A percentile compares a stretch with the other conserved stretches of the same genome.
Conservation (phyloP, 2,797 vertebrate genomes). For the Macroramphosus scolopax region DNA sequence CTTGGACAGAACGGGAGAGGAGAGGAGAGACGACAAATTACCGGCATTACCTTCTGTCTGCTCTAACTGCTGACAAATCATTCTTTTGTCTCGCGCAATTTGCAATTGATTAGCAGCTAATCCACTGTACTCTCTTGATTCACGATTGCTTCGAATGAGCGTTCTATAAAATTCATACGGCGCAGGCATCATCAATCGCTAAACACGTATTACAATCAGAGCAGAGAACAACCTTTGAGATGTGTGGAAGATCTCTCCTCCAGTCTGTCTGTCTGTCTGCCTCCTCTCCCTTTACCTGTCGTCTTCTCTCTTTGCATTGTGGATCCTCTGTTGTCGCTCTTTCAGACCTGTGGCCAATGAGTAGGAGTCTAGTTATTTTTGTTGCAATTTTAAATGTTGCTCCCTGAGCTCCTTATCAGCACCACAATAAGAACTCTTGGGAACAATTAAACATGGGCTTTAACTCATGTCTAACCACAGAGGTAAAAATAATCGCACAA, state of each 20-base stretch:
- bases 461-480: constrained; percentile 83
- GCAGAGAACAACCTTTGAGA: constrained; percentile 10
- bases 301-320: constrained; percentile 18
- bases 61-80: constrained; percentile 43
- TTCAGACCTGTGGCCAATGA: constrained; percentile 66
- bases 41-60: constrained; percentile 28
- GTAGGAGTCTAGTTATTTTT: constrained; percentile 83
- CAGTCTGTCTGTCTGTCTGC: constrained; percentile 8
- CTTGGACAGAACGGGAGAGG: constrained; percentile 36
- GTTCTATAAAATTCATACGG: constrained; percentile 30
- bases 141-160: constrained; percentile 17
- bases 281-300: too few species aligned
- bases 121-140: constrained; percentile 19
- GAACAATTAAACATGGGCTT: constrained; percentile 90
- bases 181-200: constrained; percentile 18
- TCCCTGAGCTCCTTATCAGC: constrained; percentile 93
- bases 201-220: constrained; percentile 25
- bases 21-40: constrained; percentile 56
- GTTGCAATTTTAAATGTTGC: constrained; percentile 84
- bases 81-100: not conserved
- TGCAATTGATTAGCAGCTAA: constrained; percentile 35
- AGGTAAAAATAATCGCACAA: constrained; percentile 80
- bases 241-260: constrained; percentile 11
- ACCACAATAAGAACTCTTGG: constrained; percentile 89
- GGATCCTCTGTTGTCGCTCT: constrained; percentile 53